Conservation (phyloP, 2,888 invertebrate species). For the Lamellibrachia columna region DNA sequence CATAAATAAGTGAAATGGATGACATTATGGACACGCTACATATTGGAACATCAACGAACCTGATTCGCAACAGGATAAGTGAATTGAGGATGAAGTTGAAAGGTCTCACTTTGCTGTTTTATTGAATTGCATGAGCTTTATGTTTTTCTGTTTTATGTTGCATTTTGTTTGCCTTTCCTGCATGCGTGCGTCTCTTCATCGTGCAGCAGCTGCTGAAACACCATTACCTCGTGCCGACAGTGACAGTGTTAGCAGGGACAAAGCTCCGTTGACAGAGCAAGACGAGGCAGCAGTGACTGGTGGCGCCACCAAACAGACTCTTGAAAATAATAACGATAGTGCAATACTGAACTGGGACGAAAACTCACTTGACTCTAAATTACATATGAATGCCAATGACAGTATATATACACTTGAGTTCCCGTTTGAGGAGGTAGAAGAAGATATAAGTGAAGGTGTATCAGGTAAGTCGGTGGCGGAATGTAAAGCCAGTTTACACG, state of each 20-base stretch:
- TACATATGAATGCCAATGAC: not conserved
- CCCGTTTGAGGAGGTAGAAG: not conserved
- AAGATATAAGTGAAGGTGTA: not conserved
- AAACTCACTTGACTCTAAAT: not conserved
- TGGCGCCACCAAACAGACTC: not conserved
- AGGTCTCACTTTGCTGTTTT: not conserved
- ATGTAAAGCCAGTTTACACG: too few relatives aligned
- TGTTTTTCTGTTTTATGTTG: conserved; percentile 5
- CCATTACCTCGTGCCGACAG: not conserved
- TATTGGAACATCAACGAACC: too few relatives aligned
- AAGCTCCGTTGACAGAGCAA: not conserved
- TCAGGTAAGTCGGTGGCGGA: not conserved
- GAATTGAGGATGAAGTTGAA: not conserved
- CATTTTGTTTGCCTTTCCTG: conserved; percentile 7
- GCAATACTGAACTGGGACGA: not conserved
- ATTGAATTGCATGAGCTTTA: not conserved
- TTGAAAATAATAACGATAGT: not conserved
- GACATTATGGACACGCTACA: too few relatives aligned
- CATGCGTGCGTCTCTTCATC: not conserved
- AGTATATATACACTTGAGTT: not conserved
- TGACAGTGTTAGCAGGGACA: not conserved
- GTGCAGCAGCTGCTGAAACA: not conserved
- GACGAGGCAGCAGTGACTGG: not conserved
- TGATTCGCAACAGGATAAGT: not conserved
- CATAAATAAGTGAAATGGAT: too few relatives aligned